Percentiles rank a stretch among this genome's conserved stretches.
phyloP scores from a whole-genome alignment of 2,888 invertebrate genomes.

The Leptopilina myrica region DNA sequence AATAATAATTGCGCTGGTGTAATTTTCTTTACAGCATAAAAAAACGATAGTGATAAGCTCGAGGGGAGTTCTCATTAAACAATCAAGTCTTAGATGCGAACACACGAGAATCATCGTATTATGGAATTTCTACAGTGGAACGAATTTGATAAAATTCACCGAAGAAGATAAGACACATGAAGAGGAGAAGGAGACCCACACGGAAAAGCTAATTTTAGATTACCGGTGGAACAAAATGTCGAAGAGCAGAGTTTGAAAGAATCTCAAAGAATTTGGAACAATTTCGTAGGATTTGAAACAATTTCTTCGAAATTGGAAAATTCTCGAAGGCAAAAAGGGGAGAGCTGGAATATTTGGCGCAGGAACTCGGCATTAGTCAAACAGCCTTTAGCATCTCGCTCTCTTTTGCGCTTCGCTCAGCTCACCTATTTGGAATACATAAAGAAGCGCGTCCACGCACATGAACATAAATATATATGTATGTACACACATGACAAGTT shows the following conservation, averaged over 20 bases:
- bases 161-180: no score
- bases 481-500: slow-evolving; percentile 48
- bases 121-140: no score
- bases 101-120: neutral
- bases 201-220: neutral
- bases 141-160: neutral
- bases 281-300: no score
- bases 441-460: slow-evolving; percentile 51
- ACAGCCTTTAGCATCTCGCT: slow-evolving; percentile 32
- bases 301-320: no score
- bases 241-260: neutral
- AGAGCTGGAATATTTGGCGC: slow-evolving; percentile 25
- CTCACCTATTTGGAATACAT: slow-evolving; percentile 44
- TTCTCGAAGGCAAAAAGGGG: neutral
- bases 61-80: neutral
- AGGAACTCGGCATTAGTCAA: slow-evolving; percentile 16
- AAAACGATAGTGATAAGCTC: slow-evolving; percentile 16
- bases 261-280: no score
- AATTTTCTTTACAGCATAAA: slow-evolving; percentile 3
- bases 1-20: neutral
- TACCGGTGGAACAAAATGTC: neutral
- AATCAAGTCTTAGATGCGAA: neutral
- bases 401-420: slow-evolving; percentile 40
- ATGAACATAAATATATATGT: slow-evolving; percentile 56
- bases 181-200: no score